Base-by-base conservation (phyloP, 37 sponge, comb jelly and placozoan genomes). In the Dysidea cf. avara region DNA sequence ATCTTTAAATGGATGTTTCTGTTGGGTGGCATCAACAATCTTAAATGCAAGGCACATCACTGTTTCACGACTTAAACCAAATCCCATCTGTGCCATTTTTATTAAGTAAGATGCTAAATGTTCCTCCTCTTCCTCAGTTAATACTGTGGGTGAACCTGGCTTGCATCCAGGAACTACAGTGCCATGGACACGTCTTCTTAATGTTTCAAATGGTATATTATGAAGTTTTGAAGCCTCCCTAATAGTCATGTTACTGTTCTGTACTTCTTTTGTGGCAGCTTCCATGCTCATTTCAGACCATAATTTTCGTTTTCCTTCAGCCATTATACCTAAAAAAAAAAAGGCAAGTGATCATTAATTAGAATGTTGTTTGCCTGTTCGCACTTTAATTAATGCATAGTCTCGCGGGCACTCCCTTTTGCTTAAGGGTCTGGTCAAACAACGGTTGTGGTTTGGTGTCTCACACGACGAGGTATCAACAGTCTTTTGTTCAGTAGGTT, bases 31-130 rank as follows among this genome's bases (percentile, higher is more conserved):
- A 30, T 78, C 79, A 66, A 55, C 79, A 24, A 78, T 78, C 21
- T 20, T 38, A 24, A 40, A 84, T 24, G 72, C 78, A 43, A 77
- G 28, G 20, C 50, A 29, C 86, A 85, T 72, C 7, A 85, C 73
- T 16, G 7, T 46, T 38, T 85, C 86, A 17, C 79, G 32, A 1
- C 66, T 53, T 34, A 84, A 28, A 21, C 85, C 58, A 53, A 39
- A 77, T 38, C 85, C 85, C 71, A 70, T 77, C 28, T 84, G 77
- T 18, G 78, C 43, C 78, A 84, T 84, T 17, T 77, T 21, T 37
- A 78, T 53, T 18, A 77, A 7, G 53, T 76, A 84, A 43, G n/a
- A 26, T 22, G 13, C 64, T 48, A 76, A 38, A 13, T 3, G 49
- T 9, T 72, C 69, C 56, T 85, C 86, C 37, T 81, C 74, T 5